Evolutionary conservation across 64 coral and sea anemone species (phyloP), one percentile per base, ranked within the genome.

Genomic region (Astreopora myriophthalma): DNA sequence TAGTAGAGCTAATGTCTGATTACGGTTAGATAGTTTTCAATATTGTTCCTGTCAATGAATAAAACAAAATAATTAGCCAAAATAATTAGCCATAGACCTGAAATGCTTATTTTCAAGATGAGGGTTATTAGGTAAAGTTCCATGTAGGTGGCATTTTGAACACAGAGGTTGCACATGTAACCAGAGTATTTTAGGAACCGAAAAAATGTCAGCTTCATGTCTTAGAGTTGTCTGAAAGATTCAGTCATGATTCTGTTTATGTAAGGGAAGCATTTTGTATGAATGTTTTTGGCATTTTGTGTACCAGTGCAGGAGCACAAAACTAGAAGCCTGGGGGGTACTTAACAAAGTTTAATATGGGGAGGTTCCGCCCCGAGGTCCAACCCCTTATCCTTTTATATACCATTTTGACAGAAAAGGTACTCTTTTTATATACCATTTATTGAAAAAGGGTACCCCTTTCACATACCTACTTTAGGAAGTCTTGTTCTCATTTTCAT

Each of bases 101-200:
- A 69, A 69, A 69, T 69, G 65, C 65, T 69, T 24, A 64, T 64
- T 64, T 64, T 64, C 60, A 64, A 64, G 60, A 64, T 64, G 60
- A 64, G 60, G 60, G 65, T 69, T 69, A 69, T 69, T 69, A n/a
- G 65, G 65, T 69, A 69, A 69, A 69, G n/a, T 69, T 69, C 8
- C n/a, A 69, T 69, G 65, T 26, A 69, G 22, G 65, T 69, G n/a
- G 27, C 65, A 69, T 69, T 69, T 69, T 69, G 65, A 69, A 26
- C 22, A 69, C 24, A 19, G 9, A 69, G n/a, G n/a, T 69, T 69
- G 25, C 24, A 28, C 24, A 69, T 69, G 65, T 69, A 69, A 69
- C 65, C 25, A 27, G 24, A 64, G 13, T 20, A 64, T 64, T 64
- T 64, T 64, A n/a, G 61, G 61, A 64, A 64, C 61, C 20, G 39